A percentile compares a stretch with the other conserved stretches of the same genome.
These are phyloP conservation scores for Andinoacara biseriatus DNA, from an alignment of 2,113 vertebrate genomes.

Conservation along the genomic window DNA sequence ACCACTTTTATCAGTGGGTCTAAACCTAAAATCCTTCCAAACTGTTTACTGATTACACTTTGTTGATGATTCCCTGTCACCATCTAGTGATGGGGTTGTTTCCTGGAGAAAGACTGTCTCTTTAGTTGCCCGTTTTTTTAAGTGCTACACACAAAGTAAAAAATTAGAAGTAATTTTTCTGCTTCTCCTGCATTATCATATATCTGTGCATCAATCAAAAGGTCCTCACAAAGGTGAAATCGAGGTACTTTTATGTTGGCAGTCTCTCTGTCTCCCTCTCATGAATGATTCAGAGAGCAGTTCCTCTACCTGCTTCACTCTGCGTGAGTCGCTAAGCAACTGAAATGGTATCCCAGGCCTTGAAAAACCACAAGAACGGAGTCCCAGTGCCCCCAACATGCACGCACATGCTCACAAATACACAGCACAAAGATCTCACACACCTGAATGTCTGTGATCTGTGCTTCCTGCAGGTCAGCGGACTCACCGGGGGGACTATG, in stretches of 20 bases:
- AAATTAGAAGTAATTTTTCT: neutral
- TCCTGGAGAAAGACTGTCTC: neutral
- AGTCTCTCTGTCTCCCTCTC: slow-evolving; percentile 51
- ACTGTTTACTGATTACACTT: no score
- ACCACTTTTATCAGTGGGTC: no score
- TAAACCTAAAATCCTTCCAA: no score
- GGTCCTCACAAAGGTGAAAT: neutral
- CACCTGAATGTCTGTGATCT: slow-evolving; percentile 64
- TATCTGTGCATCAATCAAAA: neutral
- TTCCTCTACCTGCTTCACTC: slow-evolving; percentile 81
- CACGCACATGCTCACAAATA: slow-evolving; percentile 5
- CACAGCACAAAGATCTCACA: slow-evolving; percentile 21
- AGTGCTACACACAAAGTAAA: neutral
- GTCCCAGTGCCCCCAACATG: slow-evolving; percentile 46
- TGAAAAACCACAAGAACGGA: slow-evolving; percentile 73
- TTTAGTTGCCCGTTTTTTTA: neutral
- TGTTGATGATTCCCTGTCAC: no score
- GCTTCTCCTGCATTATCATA: neutral
- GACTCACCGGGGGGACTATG: slow-evolving; percentile 83
- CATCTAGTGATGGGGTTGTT: neutral
- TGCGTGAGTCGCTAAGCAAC: slow-evolving; percentile 87
- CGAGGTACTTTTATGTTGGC: slow-evolving; percentile 36
- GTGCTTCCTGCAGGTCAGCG: slow-evolving; percentile 70
- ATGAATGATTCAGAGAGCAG: slow-evolving; percentile 91
- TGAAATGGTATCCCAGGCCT: slow-evolving; percentile 86